These are phyloP conservation scores for Pagetopsis macropterus DNA, from an alignment of 2,797 vertebrate genomes.

Conservation along the genomic window DNA sequence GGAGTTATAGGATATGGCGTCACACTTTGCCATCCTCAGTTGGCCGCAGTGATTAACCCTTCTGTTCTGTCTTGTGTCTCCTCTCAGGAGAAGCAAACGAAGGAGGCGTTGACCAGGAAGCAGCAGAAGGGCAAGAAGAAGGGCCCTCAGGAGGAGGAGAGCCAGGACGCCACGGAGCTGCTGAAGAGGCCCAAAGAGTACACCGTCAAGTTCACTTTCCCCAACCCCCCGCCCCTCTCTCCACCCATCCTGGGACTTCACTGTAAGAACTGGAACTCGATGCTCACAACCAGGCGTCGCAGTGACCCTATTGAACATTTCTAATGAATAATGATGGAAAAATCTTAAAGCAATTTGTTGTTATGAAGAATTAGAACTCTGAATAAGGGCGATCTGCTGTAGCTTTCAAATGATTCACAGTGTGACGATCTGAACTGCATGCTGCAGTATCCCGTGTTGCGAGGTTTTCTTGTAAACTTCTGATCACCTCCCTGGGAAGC, in stretches of 20 bases:
- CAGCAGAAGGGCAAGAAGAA: constrained; percentile 92
- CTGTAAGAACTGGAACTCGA: constrained; percentile 74
- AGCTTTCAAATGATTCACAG: too few species aligned
- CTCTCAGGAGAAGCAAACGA: constrained; percentile 91
- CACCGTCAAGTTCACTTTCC: constrained; percentile 94
- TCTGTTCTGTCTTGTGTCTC: background rate
- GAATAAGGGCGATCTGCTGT: too few species aligned
- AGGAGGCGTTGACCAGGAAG: constrained; percentile 90
- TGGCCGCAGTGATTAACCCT: background rate
- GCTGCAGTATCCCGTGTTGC: too few species aligned
- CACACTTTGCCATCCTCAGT: background rate
- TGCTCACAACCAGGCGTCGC: too few species aligned
- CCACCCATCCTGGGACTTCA: constrained; percentile 92
- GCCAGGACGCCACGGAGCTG: constrained; percentile 86
- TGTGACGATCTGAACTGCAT: too few species aligned
- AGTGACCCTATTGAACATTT: too few species aligned
- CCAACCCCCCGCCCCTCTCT: constrained; percentile 90
- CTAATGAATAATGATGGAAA: too few species aligned
- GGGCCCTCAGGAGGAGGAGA: constrained; percentile 87
- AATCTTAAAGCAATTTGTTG: too few species aligned
- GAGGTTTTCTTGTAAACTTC: too few species aligned
- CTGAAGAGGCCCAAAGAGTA: constrained; percentile 92
- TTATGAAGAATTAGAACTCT: too few species aligned
- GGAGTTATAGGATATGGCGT: too few species aligned
- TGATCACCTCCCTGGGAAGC: too few species aligned